phyloP scores from a whole-genome alignment of 2,797 vertebrate genomes.

The Lerista edwardsae region DNA sequence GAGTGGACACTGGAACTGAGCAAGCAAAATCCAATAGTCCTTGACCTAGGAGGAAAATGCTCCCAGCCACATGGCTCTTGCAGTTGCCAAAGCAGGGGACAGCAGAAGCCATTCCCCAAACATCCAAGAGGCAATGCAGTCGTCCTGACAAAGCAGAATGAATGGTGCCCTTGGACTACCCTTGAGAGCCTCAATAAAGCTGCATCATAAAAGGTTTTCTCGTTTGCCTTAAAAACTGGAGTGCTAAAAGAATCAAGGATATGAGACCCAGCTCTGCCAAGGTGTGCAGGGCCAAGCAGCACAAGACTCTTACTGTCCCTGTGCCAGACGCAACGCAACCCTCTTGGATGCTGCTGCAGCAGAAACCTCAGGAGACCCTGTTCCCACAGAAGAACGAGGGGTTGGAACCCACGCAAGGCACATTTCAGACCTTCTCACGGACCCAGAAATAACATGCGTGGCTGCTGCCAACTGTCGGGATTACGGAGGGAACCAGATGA shows the following conservation, averaged over 20 bases:
- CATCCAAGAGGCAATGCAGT: not conserved
- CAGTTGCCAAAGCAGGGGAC: not conserved
- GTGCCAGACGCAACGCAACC: not conserved
- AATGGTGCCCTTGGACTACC: slow-evolving; percentile 18
- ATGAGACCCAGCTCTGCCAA: slow-evolving; percentile 12
- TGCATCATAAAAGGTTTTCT: slow-evolving; percentile 19
- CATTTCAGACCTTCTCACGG: not conserved
- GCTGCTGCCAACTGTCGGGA: not conserved
- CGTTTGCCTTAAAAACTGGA: slow-evolving; percentile 31
- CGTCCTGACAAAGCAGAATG: slow-evolving; percentile 26
- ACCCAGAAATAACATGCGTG: not conserved
- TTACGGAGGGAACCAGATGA: not conserved
- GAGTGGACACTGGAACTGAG: not conserved
- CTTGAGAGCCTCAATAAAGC: slow-evolving; percentile 24
- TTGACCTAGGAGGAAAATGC: not conserved
- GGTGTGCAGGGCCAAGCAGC: not conserved
- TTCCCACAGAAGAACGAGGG: not conserved
- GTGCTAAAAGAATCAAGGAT: slow-evolving; percentile 24
- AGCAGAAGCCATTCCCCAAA: not conserved
- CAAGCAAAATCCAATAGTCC: not conserved
- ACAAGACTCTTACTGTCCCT: not conserved
- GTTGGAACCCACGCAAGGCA: not conserved
- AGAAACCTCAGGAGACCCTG: not conserved
- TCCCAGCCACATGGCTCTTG: not conserved
- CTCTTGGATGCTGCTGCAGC: not conserved